Evolutionary conservation across 1,140 invertebrate species (phyloP), one percentile per base, ranked within the genome.

Genomic region (Vollenhovia emeryi): DNA sequence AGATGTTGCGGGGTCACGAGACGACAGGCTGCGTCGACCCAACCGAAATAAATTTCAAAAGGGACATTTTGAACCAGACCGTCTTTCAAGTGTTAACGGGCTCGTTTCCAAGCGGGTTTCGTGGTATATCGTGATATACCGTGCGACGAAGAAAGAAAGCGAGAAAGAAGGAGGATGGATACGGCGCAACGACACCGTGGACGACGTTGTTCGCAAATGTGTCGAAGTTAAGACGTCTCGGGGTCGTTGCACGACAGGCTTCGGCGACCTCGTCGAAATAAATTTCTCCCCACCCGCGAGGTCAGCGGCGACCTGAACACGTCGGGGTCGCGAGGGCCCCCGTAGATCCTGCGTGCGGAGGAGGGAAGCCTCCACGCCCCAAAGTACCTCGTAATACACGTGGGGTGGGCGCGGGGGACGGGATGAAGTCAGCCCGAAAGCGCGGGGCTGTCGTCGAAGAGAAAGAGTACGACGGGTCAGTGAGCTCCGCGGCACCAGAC

Each of bases 181-280:
- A 84, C 21, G 57, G 76, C 60, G 48, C 71, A 74, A 48, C 55
- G 79, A 60, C 59, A 73, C n/a, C 45, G 79, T 50, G 27, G 43
- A 85, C 64, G 57, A 84, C 60, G 74, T 69, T 59, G 62, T 85
- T 36, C 59, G 87, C 85, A 57, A 62, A 76, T 87, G 87, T 64
- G 87, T 90, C 88, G 85, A 91, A 91, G 90, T 91, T 91, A 91
- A 91, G 90, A 91, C 88, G 90, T 90, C 84, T 85, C 75, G 62
- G 85, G 74, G 57, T 89, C 85, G 43, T 79, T 36, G 76, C 71
- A 50, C 60, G 87, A 84, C 88, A 86, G 87, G 79, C 75, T 57
- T 68, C 36, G 36, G 57, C 75, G 91, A 91, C 91, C 91, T 87
- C 76, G 85, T 43, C 85, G 89, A 89, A 87, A 92, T 91, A 92